Percentiles rank a stretch among this genome's conserved stretches.
phyloP scores from a whole-genome alignment of 1,140 invertebrate genomes.

The Zelostemma sp. region DNA sequence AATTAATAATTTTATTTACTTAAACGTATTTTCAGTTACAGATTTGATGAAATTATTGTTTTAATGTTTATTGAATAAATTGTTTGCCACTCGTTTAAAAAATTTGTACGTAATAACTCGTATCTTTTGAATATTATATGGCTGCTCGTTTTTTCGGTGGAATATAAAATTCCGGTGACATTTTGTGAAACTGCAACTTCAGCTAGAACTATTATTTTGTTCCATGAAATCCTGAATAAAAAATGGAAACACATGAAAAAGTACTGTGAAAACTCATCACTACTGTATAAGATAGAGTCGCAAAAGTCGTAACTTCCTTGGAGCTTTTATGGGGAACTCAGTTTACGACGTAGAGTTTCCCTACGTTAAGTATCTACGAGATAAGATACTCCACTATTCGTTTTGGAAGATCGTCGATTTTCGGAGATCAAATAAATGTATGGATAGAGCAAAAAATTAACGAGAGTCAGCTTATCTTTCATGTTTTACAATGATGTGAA shows the following conservation, averaged over 20 bases:
- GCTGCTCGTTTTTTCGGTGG: no score
- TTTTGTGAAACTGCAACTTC: no score
- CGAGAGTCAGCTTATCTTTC: conserved; percentile 25
- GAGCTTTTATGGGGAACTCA: conserved; percentile 19
- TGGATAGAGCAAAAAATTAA: conserved; percentile 7
- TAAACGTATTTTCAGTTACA: no score
- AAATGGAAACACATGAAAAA: conserved; percentile 1
- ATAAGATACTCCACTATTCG: conserved; percentile 22
- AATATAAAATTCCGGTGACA: no score
- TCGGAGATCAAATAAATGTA: not conserved
- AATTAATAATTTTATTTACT: no score
- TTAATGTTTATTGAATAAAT: no score
- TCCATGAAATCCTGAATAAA: not conserved
- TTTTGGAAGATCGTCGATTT: conserved; percentile 28
- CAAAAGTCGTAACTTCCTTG: conserved; percentile 17
- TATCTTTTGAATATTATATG: no score
- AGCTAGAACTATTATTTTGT: not conserved
- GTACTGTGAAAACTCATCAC: not conserved
- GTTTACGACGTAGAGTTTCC: conserved; percentile 20
- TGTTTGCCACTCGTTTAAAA: no score
- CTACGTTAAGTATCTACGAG: conserved; percentile 26
- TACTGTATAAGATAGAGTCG: not conserved
- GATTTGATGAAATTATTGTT: no score
- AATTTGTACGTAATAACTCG: no score
- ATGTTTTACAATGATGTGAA: not conserved